Evolutionary conservation across 92 coral and sea anemone genomes (phyloP), one percentile per base, ranked within the genome.

Genomic region (Umimayanthus chanpuru): DNA sequence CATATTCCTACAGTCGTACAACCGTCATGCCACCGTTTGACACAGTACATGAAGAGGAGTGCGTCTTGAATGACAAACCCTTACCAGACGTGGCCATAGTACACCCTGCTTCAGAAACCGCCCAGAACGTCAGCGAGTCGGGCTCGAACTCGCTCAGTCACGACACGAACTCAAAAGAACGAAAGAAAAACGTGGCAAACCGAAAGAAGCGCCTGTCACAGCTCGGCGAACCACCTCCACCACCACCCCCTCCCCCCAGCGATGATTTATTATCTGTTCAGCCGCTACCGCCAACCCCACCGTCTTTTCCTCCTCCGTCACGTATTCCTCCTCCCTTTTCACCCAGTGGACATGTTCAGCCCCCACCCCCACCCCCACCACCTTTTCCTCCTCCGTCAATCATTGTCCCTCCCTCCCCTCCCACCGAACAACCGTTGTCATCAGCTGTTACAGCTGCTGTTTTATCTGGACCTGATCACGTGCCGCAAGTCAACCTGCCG

Each of bases 1-100:
- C 93, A 38, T 91, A 88, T 77, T 91, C 93, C 28, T 83, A 91
- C 76, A 88, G 91, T n/a, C 91, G 89, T 49, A 15, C 74, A n/a
- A 77, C 72, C 36, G 72, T 49, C 88, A 88, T 75, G 64, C 93
- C 83, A 53, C 85, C 85, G 71, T 80, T 80, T 80, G 73, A 61
- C 72, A 80, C 81, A 23, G 71, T 88, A 26, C 53, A 11, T 29
- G 72, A 76, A 49, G 71, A 65, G 20, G 66, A 70, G 3, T 12
- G 16, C 16, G 77, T 47, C 72, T 3, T 74, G 2, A 41, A 86
- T 16, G 83, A 75, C 9, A 74, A 86, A 25, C 40, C 39, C 38
- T 32, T 86, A 6, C 73, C 89, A 15, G 61, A 41, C 9, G 92
- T 32, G 36, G 36, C 85, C 25, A 26, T 56, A 36, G 89, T 90